Conservation (phyloP, 2,797 vertebrate species). For the Eidolon dupreanum region DNA sequence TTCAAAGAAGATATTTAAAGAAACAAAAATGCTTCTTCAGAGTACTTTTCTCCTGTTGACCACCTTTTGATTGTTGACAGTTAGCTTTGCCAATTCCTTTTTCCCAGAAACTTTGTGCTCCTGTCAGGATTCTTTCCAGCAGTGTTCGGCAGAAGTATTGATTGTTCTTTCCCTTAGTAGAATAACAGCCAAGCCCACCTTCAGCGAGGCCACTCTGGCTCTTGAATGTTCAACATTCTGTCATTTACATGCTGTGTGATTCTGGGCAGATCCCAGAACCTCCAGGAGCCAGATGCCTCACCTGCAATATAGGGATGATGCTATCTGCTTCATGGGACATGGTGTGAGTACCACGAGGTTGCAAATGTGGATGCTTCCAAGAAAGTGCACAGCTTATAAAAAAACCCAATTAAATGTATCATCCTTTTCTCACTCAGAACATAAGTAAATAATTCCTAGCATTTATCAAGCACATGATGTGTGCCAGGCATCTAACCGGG, state of each 20-base stretch:
- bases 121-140: background rate
- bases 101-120: constrained; percentile 5
- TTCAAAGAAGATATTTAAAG: constrained; percentile 50
- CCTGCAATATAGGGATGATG: background rate
- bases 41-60: background rate
- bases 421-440: background rate
- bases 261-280: background rate
- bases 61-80: background rate
- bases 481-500: background rate
- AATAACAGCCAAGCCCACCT: background rate
- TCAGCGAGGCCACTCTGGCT: background rate
- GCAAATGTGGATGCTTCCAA: background rate
- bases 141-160: background rate
- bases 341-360: accelerated
- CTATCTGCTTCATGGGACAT: too few species aligned
- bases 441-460: background rate
- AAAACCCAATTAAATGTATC: accelerated
- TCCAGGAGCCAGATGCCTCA: background rate
- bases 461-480: accelerated
- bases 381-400: background rate
- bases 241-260: background rate
- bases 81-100: constrained; percentile 38
- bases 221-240: background rate
- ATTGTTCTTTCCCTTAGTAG: background rate
- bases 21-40: background rate